These are phyloP conservation scores for Oreortyx pictus DNA, from an alignment of 2,797 vertebrate species.

Conservation along the genomic window DNA sequence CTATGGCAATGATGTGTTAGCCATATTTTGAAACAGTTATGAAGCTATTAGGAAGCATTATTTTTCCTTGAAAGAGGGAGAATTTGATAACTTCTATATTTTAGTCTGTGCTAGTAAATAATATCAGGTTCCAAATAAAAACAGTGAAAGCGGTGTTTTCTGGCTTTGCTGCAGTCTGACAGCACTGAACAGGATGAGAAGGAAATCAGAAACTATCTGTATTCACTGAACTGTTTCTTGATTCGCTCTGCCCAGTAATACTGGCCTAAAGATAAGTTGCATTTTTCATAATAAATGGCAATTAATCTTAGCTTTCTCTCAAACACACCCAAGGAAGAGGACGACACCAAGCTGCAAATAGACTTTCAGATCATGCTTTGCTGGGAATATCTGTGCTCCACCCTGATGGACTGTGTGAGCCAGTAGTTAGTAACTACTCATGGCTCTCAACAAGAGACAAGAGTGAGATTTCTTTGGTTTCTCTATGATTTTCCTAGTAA, in stretches of 20 bases:
- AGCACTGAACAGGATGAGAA: not conserved
- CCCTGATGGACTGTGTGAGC: not conserved
- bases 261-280: not conserved
- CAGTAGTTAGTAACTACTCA: not conserved
- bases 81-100: not conserved
- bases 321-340: slow-evolving; percentile 24
- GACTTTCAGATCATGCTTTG: slow-evolving; percentile 34
- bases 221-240: not conserved
- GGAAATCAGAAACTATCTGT: not conserved
- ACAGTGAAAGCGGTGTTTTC: not conserved
- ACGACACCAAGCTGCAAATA: not conserved
- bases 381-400: slow-evolving; percentile 10
- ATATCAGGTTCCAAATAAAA: not conserved
- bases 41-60: not conserved
- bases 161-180: not conserved
- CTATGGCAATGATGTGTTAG: not conserved
- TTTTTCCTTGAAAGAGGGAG: not conserved
- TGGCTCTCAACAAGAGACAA: not conserved
- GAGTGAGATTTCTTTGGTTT: not conserved
- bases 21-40: not conserved
- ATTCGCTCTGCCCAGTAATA: not conserved
- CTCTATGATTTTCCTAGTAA: not conserved
- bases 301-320: slow-evolving; percentile 1
- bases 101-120: rapidly evolving
- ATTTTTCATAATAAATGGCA: not conserved